Conservation (phyloP, 2,888 invertebrate genomes). For the Antitype chi region DNA sequence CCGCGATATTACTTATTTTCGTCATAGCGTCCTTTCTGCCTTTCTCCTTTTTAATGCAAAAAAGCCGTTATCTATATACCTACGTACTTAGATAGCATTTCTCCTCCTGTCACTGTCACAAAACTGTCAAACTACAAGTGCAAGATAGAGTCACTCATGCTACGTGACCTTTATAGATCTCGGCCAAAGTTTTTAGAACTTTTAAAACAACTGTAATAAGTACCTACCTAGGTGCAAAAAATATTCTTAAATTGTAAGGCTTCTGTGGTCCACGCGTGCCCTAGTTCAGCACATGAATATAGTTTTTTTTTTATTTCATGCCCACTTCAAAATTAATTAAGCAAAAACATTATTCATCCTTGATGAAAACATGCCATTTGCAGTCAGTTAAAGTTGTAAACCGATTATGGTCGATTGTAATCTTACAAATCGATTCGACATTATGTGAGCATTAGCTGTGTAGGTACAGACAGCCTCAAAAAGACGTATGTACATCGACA, state of each 20-base stretch:
- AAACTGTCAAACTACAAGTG: neutral
- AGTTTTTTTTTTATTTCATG: neutral
- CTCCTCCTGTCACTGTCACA: neutral
- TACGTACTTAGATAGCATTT: neutral
- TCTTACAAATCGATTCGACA: conserved; percentile 23
- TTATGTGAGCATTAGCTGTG: neutral
- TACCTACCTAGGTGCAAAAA: too few species aligned
- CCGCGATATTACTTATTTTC: too few species aligned
- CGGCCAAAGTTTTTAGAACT: too few species aligned
- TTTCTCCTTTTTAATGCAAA: too few species aligned
- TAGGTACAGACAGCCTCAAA: neutral
- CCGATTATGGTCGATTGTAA: conserved; percentile 28
- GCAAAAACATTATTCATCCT: neutral
- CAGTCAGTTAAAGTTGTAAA: conserved; percentile 5
- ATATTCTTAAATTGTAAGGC: neutral
- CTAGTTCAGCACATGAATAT: neutral
- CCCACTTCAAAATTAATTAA: conserved; percentile 8
- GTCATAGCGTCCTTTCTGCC: too few species aligned
- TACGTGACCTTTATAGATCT: too few species aligned
- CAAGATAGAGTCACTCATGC: too few species aligned
- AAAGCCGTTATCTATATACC: too few species aligned
- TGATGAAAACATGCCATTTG: neutral
- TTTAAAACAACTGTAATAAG: too few species aligned
- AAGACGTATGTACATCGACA: neutral
- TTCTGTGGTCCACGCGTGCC: neutral